A percentile compares a stretch with the other conserved stretches of the same genome.
These are phyloP conservation scores for Vanessa tameamea DNA, from an alignment of 1,140 invertebrate species.

Conservation along the genomic window DNA sequence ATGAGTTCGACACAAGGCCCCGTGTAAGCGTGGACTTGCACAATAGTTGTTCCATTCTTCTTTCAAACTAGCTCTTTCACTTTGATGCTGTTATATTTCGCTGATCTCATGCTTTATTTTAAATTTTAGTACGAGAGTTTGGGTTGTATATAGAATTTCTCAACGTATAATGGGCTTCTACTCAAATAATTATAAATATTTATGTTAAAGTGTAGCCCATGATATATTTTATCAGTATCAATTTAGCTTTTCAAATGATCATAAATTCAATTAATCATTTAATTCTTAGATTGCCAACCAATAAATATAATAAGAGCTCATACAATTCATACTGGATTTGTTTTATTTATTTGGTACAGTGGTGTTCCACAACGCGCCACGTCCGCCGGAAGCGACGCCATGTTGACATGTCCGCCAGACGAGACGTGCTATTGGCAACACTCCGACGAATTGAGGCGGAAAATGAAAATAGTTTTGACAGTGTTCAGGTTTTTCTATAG, in stretches of 20 bases:
- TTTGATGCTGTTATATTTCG: conserved; percentile 43
- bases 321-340: conserved; percentile 30
- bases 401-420: conserved; percentile 43
- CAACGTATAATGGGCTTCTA: too few species aligned
- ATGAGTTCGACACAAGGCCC: conserved; percentile 57
- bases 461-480: conserved; percentile 46
- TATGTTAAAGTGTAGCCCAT: too few species aligned
- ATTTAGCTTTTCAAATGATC: too few species aligned
- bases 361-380: conserved; percentile 25
- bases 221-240: too few species aligned
- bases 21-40: conserved; percentile 49
- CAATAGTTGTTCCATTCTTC: conserved; percentile 46
- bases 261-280: background rate
- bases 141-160: background rate
- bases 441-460: conserved; percentile 44
- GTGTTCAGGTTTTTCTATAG: conserved; percentile 11
- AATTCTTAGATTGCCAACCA: background rate
- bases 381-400: conserved; percentile 40
- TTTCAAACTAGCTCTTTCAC: conserved; percentile 44
- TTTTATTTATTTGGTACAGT: conserved; percentile 29
- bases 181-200: too few species aligned
- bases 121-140: background rate
- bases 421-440: conserved; percentile 46
- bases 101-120: background rate
- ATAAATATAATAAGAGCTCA: conserved; percentile 29